These are phyloP conservation scores for Drosophila kikkawai DNA, from an alignment of 1,140 invertebrate genomes.

Conservation along the genomic window DNA sequence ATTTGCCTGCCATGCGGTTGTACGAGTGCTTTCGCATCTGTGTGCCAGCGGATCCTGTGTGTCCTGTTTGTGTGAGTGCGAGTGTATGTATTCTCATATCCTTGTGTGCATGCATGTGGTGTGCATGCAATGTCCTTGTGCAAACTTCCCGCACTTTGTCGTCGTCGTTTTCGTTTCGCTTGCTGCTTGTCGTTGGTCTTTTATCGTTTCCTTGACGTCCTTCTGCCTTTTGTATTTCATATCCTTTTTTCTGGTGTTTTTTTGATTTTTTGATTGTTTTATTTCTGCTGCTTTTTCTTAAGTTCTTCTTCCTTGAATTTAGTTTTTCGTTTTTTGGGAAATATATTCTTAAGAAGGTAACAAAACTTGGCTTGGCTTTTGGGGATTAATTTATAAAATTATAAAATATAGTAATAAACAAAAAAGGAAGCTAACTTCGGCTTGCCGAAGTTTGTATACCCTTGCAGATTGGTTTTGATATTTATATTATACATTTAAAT, in stretches of 20 bases:
- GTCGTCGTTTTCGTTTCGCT: constrained; percentile 55
- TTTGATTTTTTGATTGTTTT: constrained; percentile 14
- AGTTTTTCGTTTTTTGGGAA: constrained; percentile 23
- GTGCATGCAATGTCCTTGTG: constrained; percentile 80
- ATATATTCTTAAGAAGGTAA: background rate
- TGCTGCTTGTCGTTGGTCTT: constrained; percentile 51
- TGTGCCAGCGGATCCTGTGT: constrained; percentile 14
- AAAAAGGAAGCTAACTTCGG: too few relatives aligned
- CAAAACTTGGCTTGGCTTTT: background rate
- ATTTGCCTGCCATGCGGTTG: constrained; percentile 56
- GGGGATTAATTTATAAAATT: background rate
- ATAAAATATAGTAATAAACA: background rate
- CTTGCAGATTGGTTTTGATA: too few relatives aligned
- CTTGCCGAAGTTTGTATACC: too few relatives aligned
- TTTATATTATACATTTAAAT: too few relatives aligned
- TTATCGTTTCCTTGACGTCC: constrained; percentile 63
- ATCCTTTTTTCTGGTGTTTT: background rate
- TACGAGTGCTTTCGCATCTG: constrained; percentile 36
- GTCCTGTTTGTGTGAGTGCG: constrained; percentile 6
- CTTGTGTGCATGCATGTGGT: constrained; percentile 82
- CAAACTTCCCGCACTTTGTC: constrained; percentile 82
- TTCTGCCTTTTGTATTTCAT: background rate
- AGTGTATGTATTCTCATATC: constrained; percentile 58
- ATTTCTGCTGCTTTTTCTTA: constrained; percentile 30
- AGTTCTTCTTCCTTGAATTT: constrained; percentile 59